These are phyloP conservation scores for Lutraria lutraria DNA, from an alignment of 2,888 invertebrate species.

Conservation along the genomic window DNA sequence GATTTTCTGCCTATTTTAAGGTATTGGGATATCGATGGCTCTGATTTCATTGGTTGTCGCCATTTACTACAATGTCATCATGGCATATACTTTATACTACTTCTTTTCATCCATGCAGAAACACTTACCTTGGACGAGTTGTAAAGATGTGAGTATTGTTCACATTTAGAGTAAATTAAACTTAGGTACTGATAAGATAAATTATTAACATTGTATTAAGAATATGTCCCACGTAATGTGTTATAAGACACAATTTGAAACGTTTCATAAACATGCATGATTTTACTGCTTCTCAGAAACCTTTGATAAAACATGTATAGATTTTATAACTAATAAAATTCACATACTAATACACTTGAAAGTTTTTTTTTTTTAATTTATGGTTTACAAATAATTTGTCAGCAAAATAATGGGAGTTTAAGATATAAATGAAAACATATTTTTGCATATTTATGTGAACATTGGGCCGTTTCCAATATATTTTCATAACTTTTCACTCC, in stretches of 20 bases:
- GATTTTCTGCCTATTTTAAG: constrained; percentile 85
- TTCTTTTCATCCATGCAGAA: constrained; percentile 96
- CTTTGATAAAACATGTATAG: too few species aligned
- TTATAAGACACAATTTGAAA: not conserved
- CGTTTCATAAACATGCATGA: not conserved
- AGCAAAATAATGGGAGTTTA: too few species aligned
- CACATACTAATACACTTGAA: too few species aligned
- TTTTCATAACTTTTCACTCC: too few species aligned
- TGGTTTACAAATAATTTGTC: too few species aligned
- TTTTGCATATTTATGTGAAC: too few species aligned
- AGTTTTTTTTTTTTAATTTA: too few species aligned
- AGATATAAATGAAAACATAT: too few species aligned
- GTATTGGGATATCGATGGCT: constrained; percentile 96
- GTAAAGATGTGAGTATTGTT: constrained; percentile 89
- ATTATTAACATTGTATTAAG: too few species aligned
- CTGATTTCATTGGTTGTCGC: constrained; percentile 97
- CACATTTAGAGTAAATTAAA: not conserved
- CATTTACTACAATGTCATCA: constrained; percentile 98
- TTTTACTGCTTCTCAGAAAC: too few species aligned
- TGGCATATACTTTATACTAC: constrained; percentile 98
- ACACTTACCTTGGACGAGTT: constrained; percentile 94
- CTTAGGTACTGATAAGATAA: not conserved
- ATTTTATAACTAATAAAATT: too few species aligned
- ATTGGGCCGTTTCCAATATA: too few species aligned
- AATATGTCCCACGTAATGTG: not conserved